Conservation (phyloP, 1,140 invertebrate genomes). For the Temnothorax longispinosus region DNA sequence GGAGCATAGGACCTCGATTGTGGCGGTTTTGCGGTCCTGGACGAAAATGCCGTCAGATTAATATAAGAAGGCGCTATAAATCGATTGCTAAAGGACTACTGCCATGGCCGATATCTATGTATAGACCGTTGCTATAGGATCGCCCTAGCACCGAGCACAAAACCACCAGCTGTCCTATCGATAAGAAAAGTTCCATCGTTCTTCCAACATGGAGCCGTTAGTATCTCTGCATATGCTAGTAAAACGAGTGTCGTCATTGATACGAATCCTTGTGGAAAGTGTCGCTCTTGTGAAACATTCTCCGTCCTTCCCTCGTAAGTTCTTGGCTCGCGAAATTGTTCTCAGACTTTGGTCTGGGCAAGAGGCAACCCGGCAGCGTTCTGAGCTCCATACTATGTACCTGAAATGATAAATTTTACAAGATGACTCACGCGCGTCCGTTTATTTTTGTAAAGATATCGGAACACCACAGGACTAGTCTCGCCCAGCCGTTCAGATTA, state of each 20-base stretch:
- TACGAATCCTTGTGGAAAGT: conserved; percentile 90
- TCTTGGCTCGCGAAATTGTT: conserved; percentile 92
- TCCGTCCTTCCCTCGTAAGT: conserved; percentile 86
- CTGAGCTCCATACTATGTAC: conserved; percentile 88
- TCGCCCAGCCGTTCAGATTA: not conserved
- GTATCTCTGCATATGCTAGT: conserved; percentile 87
- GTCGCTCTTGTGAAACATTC: conserved; percentile 93
- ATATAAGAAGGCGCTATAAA: conserved; percentile 75
- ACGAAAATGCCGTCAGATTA: conserved; percentile 68
- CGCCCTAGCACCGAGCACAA: conserved; percentile 65
- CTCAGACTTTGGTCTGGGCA: conserved; percentile 93
- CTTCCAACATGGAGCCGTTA: conserved; percentile 78
- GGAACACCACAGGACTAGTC: not conserved
- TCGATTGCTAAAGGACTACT: conserved; percentile 73
- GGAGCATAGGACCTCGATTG: conserved; percentile 50
- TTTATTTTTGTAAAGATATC: not conserved
- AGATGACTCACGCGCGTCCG: not conserved
- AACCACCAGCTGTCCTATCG: conserved; percentile 42
- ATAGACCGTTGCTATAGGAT: conserved; percentile 72
- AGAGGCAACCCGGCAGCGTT: conserved; percentile 88
- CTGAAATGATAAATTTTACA: conserved; percentile 76
- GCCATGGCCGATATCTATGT: conserved; percentile 71
- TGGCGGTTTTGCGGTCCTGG: conserved; percentile 60
- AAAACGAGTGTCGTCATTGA: conserved; percentile 91
- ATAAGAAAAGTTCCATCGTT: conserved; percentile 19